phyloP scores from a whole-genome alignment of 2,888 invertebrate species.

The Xestia sexstrigata region DNA sequence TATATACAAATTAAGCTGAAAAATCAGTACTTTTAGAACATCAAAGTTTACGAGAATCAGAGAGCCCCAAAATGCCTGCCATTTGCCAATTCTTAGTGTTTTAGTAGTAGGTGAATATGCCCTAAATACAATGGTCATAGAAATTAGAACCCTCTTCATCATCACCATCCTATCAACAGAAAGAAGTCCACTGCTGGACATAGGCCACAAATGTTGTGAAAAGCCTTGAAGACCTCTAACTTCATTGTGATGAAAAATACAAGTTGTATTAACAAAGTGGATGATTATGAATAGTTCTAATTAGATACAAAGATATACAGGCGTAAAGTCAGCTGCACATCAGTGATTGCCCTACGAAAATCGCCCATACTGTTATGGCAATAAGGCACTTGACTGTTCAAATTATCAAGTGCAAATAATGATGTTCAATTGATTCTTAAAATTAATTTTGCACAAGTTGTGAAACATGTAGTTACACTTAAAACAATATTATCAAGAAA shows the following conservation, averaged over 20 bases:
- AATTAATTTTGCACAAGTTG: conserved; percentile 10
- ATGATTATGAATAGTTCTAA: background rate
- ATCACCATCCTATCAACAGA: background rate
- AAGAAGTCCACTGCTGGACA: background rate
- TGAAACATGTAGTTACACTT: conserved; percentile 10
- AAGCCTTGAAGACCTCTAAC: background rate
- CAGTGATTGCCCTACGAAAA: background rate
- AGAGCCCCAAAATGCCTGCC: background rate
- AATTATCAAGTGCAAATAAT: background rate
- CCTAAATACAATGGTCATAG: too few relatives aligned
- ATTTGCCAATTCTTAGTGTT: background rate
- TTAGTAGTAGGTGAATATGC: background rate
- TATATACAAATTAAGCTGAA: background rate
- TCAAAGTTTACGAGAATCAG: too few relatives aligned
- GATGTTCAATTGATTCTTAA: background rate
- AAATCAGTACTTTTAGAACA: background rate
- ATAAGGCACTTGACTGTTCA: background rate
- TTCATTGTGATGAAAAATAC: background rate
- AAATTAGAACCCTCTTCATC: background rate
- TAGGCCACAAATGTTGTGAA: background rate
- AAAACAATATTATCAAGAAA: conserved; percentile 39
- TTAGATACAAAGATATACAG: background rate
- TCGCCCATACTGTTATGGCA: background rate
- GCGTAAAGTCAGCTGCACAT: background rate
- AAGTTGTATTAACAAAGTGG: background rate